A percentile compares a stretch with the other conserved stretches of the same genome.
phyloP scores from a whole-genome alignment of 2,113 vertebrate genomes.

The Podarcis raffonei region DNA sequence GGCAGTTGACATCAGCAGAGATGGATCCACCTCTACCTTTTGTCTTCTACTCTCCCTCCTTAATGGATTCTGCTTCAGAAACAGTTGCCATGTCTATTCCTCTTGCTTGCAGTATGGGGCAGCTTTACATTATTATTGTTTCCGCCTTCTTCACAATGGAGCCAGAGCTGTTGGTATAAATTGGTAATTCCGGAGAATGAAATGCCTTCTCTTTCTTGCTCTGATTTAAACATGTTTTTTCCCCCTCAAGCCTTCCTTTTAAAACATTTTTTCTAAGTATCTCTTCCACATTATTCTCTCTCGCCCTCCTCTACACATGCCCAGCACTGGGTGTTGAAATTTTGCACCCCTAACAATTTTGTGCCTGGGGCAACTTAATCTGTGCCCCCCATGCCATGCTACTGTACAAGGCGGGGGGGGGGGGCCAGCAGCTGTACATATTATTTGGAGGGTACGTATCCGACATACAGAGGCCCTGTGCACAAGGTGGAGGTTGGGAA shows the following conservation, averaged over 20 bases:
- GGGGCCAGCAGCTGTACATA: not conserved
- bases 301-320: not conserved
- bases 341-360: no score
- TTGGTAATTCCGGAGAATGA: not conserved
- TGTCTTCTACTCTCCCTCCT: not conserved
- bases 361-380: no score
- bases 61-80: not conserved
- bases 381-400: no score
- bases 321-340: no score
- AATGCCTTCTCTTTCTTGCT: not conserved
- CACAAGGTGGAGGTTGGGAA: not conserved
- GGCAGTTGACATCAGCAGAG: constrained; percentile 21
- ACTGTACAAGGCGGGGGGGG: not conserved
- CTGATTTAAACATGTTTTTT: not conserved
- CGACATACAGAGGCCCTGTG: not conserved
- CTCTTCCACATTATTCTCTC: not conserved
- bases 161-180: fast-evolving
- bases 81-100: not conserved
- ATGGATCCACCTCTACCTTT: constrained; percentile 5
- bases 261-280: not conserved
- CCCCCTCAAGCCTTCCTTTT: not conserved
- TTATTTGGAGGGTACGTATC: not conserved
- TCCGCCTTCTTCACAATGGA: not conserved
- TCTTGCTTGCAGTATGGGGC: not conserved
- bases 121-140: fast-evolving